Evolutionary conservation across 2,113 vertebrate species (phyloP).

Genomic region (Panthera leo): DNA sequence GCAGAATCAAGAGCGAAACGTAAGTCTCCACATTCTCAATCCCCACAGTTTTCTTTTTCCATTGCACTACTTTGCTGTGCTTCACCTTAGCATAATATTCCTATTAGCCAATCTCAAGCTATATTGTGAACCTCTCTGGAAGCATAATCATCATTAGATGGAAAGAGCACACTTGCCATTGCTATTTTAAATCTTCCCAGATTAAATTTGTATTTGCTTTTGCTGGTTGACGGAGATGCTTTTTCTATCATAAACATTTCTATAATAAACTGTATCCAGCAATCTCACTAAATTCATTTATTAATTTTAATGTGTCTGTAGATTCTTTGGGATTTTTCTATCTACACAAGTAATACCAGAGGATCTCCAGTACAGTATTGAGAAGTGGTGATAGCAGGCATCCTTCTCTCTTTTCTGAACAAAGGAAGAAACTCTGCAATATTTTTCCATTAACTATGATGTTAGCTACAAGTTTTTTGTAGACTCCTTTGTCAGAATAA

Average conservation of each 20-base stretch:
- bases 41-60: neutral
- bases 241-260: conserved; percentile 21
- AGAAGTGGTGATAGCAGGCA: neutral
- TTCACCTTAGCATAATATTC: neutral
- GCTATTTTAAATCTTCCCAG: neutral
- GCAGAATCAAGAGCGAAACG: neutral
- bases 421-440: neutral
- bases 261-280: neutral
- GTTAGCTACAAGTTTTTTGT: neutral
- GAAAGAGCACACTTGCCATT: neutral
- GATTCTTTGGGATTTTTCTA: neutral
- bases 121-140: neutral
- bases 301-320: neutral
- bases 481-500: neutral
- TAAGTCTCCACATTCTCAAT: neutral
- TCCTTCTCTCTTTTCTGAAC: neutral
- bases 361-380: neutral
- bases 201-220: neutral
- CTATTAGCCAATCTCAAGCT: neutral
- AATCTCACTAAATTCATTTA: conserved; percentile 15
- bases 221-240: neutral
- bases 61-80: neutral
- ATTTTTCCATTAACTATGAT: neutral
- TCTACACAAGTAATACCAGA: neutral
- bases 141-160: neutral